Conservation (phyloP, 2,113 vertebrate species). For the Phrynosoma blainvillii region DNA sequence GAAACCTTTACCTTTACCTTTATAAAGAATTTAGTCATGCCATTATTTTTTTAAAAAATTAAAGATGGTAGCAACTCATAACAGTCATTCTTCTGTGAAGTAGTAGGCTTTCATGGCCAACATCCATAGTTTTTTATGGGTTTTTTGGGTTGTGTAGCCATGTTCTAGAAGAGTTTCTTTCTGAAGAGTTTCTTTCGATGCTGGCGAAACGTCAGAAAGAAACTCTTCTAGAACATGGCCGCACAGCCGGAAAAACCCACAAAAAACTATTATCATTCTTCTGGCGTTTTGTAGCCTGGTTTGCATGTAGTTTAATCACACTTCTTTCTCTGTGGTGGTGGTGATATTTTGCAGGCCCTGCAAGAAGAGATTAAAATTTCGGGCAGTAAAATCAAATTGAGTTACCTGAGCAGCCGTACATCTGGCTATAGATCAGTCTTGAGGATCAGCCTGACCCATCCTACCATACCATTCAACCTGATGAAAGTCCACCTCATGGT, state of each 20-base stretch:
- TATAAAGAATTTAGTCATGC: constrained; percentile 25
- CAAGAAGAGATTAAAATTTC: constrained; percentile 92
- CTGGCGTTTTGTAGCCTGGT: constrained; percentile 45
- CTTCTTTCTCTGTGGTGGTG: not conserved
- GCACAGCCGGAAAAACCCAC: too few species aligned
- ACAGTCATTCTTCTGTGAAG: not conserved
- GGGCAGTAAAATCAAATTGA: constrained; percentile 88
- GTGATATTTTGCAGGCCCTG: constrained; percentile 80
- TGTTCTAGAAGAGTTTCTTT: too few species aligned
- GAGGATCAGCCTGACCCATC: constrained; percentile 90
- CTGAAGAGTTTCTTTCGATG: too few species aligned
- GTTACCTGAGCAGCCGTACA: constrained; percentile 94
- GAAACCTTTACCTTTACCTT: too few species aligned
- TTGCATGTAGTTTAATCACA: constrained; percentile 47
- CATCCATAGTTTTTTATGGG: too few species aligned
- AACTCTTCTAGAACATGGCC: too few species aligned
- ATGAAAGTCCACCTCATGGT: constrained; percentile 99
- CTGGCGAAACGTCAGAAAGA: too few species aligned
- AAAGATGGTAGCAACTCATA: constrained; percentile 53
- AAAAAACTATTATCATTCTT: constrained; percentile 39
- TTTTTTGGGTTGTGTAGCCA: too few species aligned
- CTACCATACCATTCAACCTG: constrained; percentile 94
- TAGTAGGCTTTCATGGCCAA: too few species aligned
- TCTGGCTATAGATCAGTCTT: constrained; percentile 95
- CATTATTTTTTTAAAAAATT: constrained; percentile 23